Conservation (phyloP, 1,140 invertebrate species). For the Drosophila eugracilis region DNA sequence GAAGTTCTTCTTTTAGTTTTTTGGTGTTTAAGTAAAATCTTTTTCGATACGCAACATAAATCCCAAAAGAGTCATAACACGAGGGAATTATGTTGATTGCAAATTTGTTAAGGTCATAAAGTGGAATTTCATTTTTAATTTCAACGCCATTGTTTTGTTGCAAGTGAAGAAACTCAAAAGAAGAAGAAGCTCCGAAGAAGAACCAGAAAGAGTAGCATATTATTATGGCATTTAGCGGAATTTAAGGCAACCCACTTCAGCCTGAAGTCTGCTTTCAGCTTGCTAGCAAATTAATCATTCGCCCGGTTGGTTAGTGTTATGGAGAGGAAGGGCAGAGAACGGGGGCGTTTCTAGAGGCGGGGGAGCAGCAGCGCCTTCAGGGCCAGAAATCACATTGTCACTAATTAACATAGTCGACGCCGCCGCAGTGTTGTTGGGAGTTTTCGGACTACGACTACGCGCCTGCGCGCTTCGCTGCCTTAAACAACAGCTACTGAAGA, state of each 20-base stretch:
- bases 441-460: conserved; percentile 71
- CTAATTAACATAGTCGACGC: conserved; percentile 80
- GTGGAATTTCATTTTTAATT: conserved; percentile 80
- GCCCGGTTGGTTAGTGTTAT: conserved; percentile 9
- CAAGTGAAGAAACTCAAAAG: conserved; percentile 3
- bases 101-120: conserved; percentile 84
- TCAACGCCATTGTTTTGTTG: conserved; percentile 77
- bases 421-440: no score
- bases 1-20: conserved; percentile 1
- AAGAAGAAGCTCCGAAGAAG: conserved; percentile 22
- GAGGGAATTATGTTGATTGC: conserved; percentile 80
- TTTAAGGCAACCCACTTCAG: conserved; percentile 69
- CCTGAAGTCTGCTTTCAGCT: conserved; percentile 47
- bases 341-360: conserved; percentile 7
- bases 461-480: conserved; percentile 77
- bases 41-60: conserved; percentile 57
- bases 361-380: conserved; percentile 57
- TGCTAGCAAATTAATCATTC: conserved; percentile 77
- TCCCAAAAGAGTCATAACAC: conserved; percentile 70
- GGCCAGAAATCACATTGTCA: conserved; percentile 77
- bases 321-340: conserved; percentile 3
- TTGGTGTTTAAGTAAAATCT: conserved; percentile 34
- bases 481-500: conserved; percentile 47
- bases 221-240: conserved; percentile 81
- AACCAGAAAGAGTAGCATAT: conserved; percentile 54